Evolutionary conservation across 2,797 vertebrate genomes (phyloP), one percentile per base, ranked within the genome.

Genomic region (Tamandua tetradactyla): DNA sequence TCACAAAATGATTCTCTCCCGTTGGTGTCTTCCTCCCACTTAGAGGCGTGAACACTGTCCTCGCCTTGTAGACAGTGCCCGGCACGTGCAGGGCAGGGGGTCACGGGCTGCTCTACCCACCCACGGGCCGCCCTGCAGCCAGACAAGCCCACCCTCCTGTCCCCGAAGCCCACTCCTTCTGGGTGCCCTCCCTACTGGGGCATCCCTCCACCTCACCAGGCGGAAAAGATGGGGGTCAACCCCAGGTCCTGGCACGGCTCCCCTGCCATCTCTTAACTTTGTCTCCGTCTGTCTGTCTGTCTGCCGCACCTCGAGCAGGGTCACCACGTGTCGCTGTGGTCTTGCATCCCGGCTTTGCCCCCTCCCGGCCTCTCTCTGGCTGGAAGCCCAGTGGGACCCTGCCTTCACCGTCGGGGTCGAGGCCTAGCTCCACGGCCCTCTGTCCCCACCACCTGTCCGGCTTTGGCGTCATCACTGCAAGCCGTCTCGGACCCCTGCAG

Each of bases 361-460:
- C 49, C 35, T 40, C n/a, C 20, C 5, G 0, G 32, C 49, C 52
- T 35, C 49, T 49, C 40, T 32, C 30, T 0, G 12, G 23, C 72
- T n/a, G 4, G 27, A 61, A 69, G 49, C 32, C 25, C 20, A 81
- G 42, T 44, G 1, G 5, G 22, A 1, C n/a, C 42, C 8, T 3
- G 61, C 20, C 57, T 8, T 0, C 8, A 72, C 61, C 78, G 35
- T 25, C 5, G 0, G 84, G 66, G 66, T 69, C 15, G 40, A 55
- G 52, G 42, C 68, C 22, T 4, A 32, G 44, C 15, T 27, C 47
- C 37, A 11, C 37, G 3, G 17, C 11, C 1, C n/a, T 2, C 30
- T 35, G 23, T 14, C n/a, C 22, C 47, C 20, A 13, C n/a, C n/a
- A 27, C 7, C 11, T 3, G 1, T 27, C 40, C 49, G 32, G 72